Evolutionary conservation across 2,888 invertebrate genomes (phyloP).

Genomic region (Agelastica alni): DNA sequence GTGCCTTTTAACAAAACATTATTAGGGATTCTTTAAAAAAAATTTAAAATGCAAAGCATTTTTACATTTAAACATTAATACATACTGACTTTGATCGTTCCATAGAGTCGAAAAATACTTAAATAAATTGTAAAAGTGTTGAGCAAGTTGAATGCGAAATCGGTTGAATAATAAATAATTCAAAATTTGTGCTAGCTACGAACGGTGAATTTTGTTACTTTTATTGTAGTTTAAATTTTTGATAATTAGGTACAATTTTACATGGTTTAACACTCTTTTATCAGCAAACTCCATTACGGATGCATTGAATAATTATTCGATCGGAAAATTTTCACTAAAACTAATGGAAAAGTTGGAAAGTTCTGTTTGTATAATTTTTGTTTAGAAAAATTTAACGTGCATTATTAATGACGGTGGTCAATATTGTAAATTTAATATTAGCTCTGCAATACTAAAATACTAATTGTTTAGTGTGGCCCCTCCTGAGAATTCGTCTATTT

Average conservation of each 20-base stretch:
- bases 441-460: too few species aligned
- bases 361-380: not conserved
- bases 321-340: conserved; percentile 5
- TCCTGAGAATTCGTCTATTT: too few species aligned
- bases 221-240: conserved; percentile 14
- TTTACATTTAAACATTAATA: too few species aligned
- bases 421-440: not conserved
- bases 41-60: too few species aligned
- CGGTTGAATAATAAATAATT: conserved; percentile 1
- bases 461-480: too few species aligned
- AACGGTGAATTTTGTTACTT: conserved; percentile 7
- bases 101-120: not conserved
- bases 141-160: not conserved
- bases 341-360: conserved; percentile 11
- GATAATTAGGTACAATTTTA: conserved; percentile 14
- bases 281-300: conserved; percentile 4
- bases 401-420: conserved; percentile 1
- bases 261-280: conserved; percentile 20
- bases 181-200: conserved; percentile 1
- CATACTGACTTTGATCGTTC: not conserved
- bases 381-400: not conserved
- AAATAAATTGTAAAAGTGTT: conserved; percentile 6
- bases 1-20: too few species aligned
- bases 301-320: conserved; percentile 14
- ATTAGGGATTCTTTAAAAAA: too few species aligned